phyloP scores from a whole-genome alignment of 2,113 vertebrate species.

The Serilophus lunatus region DNA sequence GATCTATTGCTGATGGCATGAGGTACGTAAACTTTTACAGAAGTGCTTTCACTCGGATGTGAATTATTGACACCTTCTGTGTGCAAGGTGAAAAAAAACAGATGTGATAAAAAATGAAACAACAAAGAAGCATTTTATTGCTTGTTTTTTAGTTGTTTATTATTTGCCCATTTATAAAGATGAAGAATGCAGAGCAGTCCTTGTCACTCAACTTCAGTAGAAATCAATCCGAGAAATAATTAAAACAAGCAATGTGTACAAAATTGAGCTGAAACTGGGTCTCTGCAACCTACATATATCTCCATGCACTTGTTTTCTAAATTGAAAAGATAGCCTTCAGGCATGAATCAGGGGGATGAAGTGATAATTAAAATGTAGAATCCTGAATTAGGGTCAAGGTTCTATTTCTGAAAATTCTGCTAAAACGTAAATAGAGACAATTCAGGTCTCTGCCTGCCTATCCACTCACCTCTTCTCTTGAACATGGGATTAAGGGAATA shows the following conservation, averaged over 20 bases:
- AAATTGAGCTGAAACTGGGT: not conserved
- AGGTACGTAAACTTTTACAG: constrained; percentile 40
- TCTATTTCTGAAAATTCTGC: not conserved
- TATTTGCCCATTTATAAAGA: constrained; percentile 44
- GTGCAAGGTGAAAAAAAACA: not conserved
- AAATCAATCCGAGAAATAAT: constrained; percentile 33
- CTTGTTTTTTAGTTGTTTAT: constrained; percentile 39
- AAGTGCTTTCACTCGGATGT: constrained; percentile 38
- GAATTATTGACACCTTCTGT: constrained; percentile 58
- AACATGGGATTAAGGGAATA: not conserved
- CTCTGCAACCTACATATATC: not conserved
- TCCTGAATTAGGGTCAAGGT: not conserved
- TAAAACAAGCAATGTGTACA: not conserved
- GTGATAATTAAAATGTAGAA: not conserved
- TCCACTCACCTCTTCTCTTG: not conserved
- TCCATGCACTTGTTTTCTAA: not conserved
- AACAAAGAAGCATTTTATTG: not conserved
- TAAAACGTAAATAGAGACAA: not conserved
- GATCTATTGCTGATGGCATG: constrained; percentile 44
- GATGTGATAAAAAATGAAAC: constrained; percentile 45
- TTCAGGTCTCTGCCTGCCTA: not conserved
- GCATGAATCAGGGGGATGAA: not conserved
- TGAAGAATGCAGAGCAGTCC: not conserved
- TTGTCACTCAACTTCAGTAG: not conserved
- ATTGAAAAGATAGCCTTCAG: not conserved